Evolutionary conservation across 1,140 invertebrate genomes (phyloP), one percentile per base, ranked within the genome.

Genomic region (Bicyclus anynana): DNA sequence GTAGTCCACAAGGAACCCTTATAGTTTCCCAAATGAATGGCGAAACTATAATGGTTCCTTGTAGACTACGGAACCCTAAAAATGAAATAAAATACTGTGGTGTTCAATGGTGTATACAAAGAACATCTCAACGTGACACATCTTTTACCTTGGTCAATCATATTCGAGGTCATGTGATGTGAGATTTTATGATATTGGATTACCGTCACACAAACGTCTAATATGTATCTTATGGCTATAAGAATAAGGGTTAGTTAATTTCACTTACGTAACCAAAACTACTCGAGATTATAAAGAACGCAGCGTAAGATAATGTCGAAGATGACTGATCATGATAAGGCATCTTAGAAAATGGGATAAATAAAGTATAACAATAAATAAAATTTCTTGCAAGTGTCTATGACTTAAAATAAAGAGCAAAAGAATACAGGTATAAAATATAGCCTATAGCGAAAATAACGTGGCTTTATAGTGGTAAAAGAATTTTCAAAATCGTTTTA

Each of bases 141-240:
- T 50, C 44, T 35, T 54, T 60, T 49, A 42, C 51, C 51, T 60
- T 60, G 58, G 46, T 35, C 13, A 59, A 29, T 29, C 47, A 58
- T 33, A 40, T 44, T 49, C 46, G 35, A 60, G 58, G 58, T 44
- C 29, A 53, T 42, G 47, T 17, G 51, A 47, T 59, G 44, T 58
- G 21, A 21, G 47, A n/a, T 23, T 4, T 7, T 23, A 23, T 23
- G 23, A 50, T 51, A 50, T 26, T 1, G 27, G 18, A 26, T 20
- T 14, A 9, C 29, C 29, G 7, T n/a, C 29, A 12, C 29, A 6
- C n/a, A n/a, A 4, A 12, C n/a, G 12, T 12, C 10, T 35, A 29
- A 5, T 27, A 38, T 44, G 44, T 4, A 37, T 12, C 27, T 47
- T 54, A 35, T 54, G 40, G 16, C 14, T 52, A 5, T 40, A 14